Evolutionary conservation across 2,797 vertebrate species (phyloP).

Genomic region (Dicrostonyx torquatus): DNA sequence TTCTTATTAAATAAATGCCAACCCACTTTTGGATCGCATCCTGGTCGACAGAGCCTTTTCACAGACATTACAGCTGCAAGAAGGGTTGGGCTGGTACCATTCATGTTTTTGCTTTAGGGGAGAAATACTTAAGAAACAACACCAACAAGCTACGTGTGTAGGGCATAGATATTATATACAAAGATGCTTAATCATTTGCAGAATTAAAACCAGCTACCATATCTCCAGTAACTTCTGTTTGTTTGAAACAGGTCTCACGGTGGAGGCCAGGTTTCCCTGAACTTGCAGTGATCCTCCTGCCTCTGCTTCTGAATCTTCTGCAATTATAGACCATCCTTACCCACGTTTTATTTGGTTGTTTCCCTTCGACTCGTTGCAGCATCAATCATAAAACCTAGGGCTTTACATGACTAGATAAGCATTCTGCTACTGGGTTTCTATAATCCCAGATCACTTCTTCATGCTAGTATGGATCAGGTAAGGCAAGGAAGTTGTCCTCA

Average conservation of each 20-base stretch:
- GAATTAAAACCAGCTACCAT: not conserved
- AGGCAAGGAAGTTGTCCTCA: not conserved
- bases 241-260: not conserved
- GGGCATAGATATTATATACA: not conserved
- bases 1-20: constrained; percentile 61
- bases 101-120: not conserved
- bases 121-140: not conserved
- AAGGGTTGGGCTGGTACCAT: not conserved
- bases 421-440: not conserved
- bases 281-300: not conserved
- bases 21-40: not conserved
- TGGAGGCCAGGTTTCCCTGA: not conserved
- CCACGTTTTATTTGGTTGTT: not conserved
- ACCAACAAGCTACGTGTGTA: not conserved
- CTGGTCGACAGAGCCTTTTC: not conserved
- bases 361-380: not conserved
- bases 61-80: not conserved
- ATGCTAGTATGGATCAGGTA: not conserved
- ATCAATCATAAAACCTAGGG: not conserved
- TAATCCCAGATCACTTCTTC: not conserved
- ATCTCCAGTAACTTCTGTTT: not conserved
- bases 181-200: not conserved
- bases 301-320: not conserved
- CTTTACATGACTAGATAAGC: not conserved
- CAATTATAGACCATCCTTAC: not conserved